Percentiles rank a stretch among this genome's conserved stretches.
phyloP scores from a whole-genome alignment of 1,140 invertebrate genomes.

The Kradibia gibbosae region DNA sequence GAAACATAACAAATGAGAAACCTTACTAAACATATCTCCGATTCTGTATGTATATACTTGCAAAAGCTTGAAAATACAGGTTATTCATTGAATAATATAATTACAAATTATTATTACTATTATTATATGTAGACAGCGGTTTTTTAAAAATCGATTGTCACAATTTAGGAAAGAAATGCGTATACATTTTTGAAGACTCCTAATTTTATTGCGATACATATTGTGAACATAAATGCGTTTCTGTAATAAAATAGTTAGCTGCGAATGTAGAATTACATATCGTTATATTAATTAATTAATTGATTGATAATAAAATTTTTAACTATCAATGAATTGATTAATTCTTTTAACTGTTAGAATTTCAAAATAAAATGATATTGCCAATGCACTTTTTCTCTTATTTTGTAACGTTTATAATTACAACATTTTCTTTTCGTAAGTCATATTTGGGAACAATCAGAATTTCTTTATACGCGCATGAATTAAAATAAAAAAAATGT shows the following conservation, averaged over 20 bases:
- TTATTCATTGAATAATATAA: conserved; percentile 65
- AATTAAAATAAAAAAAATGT: conserved; percentile 28
- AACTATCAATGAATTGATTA: conserved; percentile 33
- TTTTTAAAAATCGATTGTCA: conserved; percentile 57
- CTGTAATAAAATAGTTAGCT: conserved; percentile 43
- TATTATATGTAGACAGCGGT: conserved; percentile 55
- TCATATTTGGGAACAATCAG: conserved; percentile 11
- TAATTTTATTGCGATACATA: conserved; percentile 62
- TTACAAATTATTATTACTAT: conserved; percentile 56
- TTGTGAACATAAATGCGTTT: conserved; percentile 35
- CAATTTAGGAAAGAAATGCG: conserved; percentile 39
- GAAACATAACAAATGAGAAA: conserved; percentile 44
- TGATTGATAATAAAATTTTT: conserved; percentile 29
- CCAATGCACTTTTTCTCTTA: conserved; percentile 41
- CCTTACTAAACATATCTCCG: conserved; percentile 67
- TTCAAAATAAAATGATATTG: conserved; percentile 44
- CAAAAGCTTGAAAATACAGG: conserved; percentile 62
- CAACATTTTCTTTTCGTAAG: conserved; percentile 36
- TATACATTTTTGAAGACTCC: conserved; percentile 48
- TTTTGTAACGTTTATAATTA: conserved; percentile 47
- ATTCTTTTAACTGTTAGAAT: conserved; percentile 44
- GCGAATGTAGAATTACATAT: conserved; percentile 51
- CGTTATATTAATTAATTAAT: conserved; percentile 42
- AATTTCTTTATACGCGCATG: neutral
- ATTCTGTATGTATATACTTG: conserved; percentile 72